Evolutionary conservation across 2,113 vertebrate genomes (phyloP).

Genomic region (Gallinago media): DNA sequence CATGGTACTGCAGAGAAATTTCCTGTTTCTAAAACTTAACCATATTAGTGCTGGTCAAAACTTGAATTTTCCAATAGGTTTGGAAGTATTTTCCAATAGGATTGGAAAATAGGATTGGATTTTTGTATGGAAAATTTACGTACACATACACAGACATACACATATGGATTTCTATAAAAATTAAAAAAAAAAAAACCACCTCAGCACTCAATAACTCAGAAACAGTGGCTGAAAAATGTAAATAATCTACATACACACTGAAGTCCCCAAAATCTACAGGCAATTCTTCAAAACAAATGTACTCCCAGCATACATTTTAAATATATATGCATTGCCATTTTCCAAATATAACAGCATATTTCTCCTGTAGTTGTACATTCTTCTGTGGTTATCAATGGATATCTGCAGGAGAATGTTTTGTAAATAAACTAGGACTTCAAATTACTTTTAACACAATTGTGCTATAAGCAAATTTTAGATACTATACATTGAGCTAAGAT

Average conservation of each 20-base stretch:
- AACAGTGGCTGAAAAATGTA: background rate
- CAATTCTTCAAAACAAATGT: background rate
- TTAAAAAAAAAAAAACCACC: background rate
- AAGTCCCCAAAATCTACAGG: background rate
- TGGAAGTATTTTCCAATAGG: background rate
- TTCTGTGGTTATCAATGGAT: background rate
- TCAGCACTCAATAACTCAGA: background rate
- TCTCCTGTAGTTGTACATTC: background rate
- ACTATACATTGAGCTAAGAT: background rate
- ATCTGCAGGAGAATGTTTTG: background rate
- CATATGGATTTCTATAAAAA: background rate
- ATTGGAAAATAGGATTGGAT: background rate
- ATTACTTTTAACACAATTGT: background rate
- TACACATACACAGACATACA: background rate
- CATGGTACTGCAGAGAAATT: background rate
- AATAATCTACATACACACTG: background rate
- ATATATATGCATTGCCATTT: background rate
- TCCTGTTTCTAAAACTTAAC: background rate
- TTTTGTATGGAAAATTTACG: background rate
- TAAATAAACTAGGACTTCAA: background rate
- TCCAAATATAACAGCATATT: background rate
- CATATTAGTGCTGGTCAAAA: background rate
- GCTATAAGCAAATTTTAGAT: background rate
- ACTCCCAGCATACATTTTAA: background rate
- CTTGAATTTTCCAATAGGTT: background rate